Conservation (phyloP, 37 sponge, comb jelly and placozoan species). For the Aplysina aerophoba region DNA sequence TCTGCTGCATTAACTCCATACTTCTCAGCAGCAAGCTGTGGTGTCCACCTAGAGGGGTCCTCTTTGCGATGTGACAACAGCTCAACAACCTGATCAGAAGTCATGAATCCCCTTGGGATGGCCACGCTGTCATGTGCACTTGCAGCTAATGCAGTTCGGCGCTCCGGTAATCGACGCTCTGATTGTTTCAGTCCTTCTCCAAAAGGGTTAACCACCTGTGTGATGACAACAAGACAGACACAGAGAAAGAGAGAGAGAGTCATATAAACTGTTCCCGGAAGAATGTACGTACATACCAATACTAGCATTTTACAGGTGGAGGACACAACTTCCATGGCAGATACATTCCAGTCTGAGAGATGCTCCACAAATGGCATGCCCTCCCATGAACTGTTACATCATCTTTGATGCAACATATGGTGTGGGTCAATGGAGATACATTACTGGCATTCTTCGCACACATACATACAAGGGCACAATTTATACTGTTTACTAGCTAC, state of each 20-base stretch:
- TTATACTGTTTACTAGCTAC: too few species aligned
- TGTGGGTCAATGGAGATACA: too few species aligned
- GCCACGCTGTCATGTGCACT: background rate
- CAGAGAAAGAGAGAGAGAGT: background rate
- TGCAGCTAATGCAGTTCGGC: too few species aligned
- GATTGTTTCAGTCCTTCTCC: background rate
- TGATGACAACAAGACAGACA: background rate
- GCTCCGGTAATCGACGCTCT: background rate
- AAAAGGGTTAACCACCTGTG: constrained; percentile 4
- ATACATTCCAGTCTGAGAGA: too few species aligned
- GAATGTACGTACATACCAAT: background rate
- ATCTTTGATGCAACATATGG: too few species aligned
- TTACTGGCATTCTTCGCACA: too few species aligned
- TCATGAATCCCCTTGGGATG: background rate
- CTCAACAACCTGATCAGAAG: background rate
- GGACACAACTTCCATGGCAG: background rate
- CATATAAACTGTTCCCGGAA: background rate
- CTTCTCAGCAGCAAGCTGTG: background rate
- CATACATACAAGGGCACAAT: too few species aligned
- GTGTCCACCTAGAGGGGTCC: constrained; percentile 12
- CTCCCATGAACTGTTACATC: too few species aligned
- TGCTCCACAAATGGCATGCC: too few species aligned
- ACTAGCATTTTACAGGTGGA: background rate
- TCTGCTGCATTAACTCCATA: constrained; percentile 34
- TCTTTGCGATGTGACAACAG: background rate